These are phyloP conservation scores for Peromyscus maniculatus DNA, from an alignment of 2,113 vertebrate species.

Conservation along the genomic window DNA sequence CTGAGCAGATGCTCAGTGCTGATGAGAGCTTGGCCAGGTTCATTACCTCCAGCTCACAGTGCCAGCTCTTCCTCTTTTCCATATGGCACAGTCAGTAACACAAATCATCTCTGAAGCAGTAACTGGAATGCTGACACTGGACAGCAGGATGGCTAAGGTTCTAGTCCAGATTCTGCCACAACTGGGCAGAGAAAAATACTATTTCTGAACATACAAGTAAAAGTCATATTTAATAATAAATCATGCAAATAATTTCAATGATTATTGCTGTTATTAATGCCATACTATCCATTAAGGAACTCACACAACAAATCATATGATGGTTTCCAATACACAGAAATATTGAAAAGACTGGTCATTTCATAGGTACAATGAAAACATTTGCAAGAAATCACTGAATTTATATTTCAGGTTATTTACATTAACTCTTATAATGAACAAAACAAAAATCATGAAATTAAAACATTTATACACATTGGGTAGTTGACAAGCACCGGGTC, in stretches of 20 bases:
- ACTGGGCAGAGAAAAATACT: not conserved
- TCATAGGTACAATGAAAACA: not conserved
- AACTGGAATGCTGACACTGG: not conserved
- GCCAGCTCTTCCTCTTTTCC: too few relatives aligned
- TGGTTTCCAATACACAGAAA: conserved; percentile 7
- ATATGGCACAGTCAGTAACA: too few relatives aligned
- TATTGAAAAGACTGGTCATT: not conserved
- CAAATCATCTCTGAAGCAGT: too few relatives aligned
- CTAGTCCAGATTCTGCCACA: not conserved
- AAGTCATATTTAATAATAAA: not conserved
- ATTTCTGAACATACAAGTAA: not conserved
- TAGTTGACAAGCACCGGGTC: not conserved
- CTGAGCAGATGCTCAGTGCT: too few relatives aligned
- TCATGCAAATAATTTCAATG: not conserved
- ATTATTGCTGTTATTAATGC: not conserved
- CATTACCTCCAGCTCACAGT: too few relatives aligned
- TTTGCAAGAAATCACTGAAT: not conserved
- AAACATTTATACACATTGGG: not conserved
- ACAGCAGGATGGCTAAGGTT: not conserved
- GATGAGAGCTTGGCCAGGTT: too few relatives aligned
- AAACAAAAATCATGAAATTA: too few relatives aligned
- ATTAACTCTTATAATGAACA: not conserved
- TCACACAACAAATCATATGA: not conserved
- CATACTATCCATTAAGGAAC: not conserved
- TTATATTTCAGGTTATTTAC: not conserved